Conservation (phyloP, 2,113 vertebrate genomes). For the Myrmophylax atrothorax region DNA sequence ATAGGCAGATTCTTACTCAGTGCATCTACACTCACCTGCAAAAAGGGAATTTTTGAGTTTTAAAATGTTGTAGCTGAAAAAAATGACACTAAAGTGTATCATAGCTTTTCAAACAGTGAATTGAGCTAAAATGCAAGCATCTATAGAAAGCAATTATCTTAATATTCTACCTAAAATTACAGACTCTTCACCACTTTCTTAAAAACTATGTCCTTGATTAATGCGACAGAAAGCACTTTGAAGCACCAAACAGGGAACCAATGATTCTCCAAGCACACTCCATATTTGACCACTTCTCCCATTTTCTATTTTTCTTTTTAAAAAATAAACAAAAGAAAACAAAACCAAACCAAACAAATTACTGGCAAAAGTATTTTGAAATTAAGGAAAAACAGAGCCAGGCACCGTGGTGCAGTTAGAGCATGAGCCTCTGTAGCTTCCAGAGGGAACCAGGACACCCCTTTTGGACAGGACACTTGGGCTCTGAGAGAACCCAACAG, state of each 20-base stretch:
- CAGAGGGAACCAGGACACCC: accelerated
- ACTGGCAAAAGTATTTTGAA: not conserved
- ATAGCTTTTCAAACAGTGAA: not conserved
- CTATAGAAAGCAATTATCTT: not conserved
- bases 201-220: not conserved
- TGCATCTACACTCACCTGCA: not conserved
- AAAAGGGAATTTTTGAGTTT: not conserved
- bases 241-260: not conserved
- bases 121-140: not conserved
- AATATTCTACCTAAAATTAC: not conserved
- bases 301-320: not conserved
- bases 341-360: not conserved
- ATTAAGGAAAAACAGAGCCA: not conserved
- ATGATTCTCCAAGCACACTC: not conserved
- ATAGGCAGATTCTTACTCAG: not conserved
- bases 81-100: not conserved
- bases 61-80: not conserved
- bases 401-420: not conserved
- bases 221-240: not conserved
- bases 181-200: not conserved
- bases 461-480: accelerated
- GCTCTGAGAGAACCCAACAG: accelerated
- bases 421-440: accelerated
- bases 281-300: not conserved
- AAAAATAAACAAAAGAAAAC: not conserved